Conservation (phyloP, 2,797 vertebrate genomes). For the Sebastes elongatus region DNA sequence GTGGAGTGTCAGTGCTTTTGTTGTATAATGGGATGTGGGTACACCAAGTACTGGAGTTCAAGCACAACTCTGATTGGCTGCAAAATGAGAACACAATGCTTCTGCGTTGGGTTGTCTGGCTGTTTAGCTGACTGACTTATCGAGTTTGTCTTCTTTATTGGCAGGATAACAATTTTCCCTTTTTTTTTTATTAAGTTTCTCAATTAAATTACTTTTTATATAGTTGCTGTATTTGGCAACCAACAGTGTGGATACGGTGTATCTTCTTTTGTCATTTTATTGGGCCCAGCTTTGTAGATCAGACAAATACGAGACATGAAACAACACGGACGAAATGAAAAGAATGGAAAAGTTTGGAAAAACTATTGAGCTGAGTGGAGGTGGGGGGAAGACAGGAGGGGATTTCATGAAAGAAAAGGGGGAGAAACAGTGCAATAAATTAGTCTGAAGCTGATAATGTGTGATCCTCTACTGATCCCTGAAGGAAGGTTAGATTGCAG, state of each 20-base stretch:
- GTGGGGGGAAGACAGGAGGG: background rate
- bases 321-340: background rate
- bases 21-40: constrained; percentile 46
- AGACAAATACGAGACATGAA: background rate
- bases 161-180: constrained; percentile 41
- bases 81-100: constrained; percentile 50
- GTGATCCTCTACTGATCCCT: background rate
- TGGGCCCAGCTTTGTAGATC: background rate
- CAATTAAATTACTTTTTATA: background rate
- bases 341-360: background rate
- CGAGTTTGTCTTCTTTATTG: background rate
- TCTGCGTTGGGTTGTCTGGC: background rate
- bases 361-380: background rate
- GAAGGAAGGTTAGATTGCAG: background rate
- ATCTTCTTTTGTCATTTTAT: constrained; percentile 32
- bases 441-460: constrained; percentile 8
- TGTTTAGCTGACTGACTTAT: constrained; percentile 13
- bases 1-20: constrained; percentile 5
- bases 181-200: background rate
- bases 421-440: background rate
- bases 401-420: background rate
- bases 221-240: background rate
- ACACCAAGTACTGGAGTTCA: constrained; percentile 5
- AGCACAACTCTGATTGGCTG: constrained; percentile 54
- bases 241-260: background rate